Base-by-base conservation (phyloP, 1,140 invertebrate genomes). In the Drosophila willistoni region DNA sequence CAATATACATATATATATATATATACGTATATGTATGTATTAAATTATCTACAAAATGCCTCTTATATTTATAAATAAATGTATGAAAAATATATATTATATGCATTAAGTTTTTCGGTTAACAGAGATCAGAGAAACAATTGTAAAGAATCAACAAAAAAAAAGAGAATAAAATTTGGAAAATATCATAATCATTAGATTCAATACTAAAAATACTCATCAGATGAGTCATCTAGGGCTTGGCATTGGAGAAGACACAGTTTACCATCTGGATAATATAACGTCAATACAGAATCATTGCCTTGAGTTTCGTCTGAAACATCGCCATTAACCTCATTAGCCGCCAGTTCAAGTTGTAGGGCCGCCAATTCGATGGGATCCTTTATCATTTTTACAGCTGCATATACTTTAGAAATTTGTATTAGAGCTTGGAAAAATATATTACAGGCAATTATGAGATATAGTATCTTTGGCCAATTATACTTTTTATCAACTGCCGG, bases 21-120 rank as follows among this genome's bases (percentile, higher is more conserved):
- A 36, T 22, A 10, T 47, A 29, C 1, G 1, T 6, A 6, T 29
- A 29, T 29, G 1, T 36, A 36, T 10, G 10, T 19, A 19, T 47
- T 12, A 3, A 39, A 39, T n/a, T 22, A 13, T 22, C 19, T 51
- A 51, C 44, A 51, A 51, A 51, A 22, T 51, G 44, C 44, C 44
- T 51, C 44, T 51, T 44, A 17, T 44, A 44, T 44, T n/a, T 44
- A 44, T 44, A 17, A 7, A 47, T 47, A 10, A 2, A 7, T 47
- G 3, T 51, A 51, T 51, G 17, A 10, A 22, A 51, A 47, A 22
- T n/a, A 51, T 51, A 51, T 51, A 51, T 51, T 51, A 51, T 22
- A 51, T 51, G 22, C 44, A 51, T 51, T 22, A 51, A 22, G 44
- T 22, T 22, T 29, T 51, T 14, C 7, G 17, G n/a, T 44, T n/a